These are phyloP conservation scores for Molorchus minor DNA, from an alignment of 2,888 invertebrate species.

Conservation along the genomic window DNA sequence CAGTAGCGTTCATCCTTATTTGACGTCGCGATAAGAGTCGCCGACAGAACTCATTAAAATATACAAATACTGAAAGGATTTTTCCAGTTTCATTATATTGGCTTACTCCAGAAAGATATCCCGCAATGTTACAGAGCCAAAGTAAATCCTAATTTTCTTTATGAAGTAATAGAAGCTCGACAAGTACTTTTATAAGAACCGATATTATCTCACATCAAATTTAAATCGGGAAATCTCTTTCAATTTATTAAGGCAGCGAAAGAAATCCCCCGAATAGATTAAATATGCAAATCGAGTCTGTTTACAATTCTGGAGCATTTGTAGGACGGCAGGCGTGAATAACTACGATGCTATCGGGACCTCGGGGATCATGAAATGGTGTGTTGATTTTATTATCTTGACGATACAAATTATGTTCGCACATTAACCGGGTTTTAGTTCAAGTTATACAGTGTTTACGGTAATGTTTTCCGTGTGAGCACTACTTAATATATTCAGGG, in stretches of 20 bases:
- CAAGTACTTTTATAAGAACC: slow-evolving; percentile 31
- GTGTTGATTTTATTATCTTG: slow-evolving; percentile 49
- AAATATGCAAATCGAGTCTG: slow-evolving; percentile 51
- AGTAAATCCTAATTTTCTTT: slow-evolving; percentile 28
- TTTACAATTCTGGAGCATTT: slow-evolving; percentile 49
- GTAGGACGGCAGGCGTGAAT: slow-evolving; percentile 47
- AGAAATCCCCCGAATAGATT: slow-evolving; percentile 47
- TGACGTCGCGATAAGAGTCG: not conserved
- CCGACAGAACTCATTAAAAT: slow-evolving; percentile 5
- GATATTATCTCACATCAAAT: slow-evolving; percentile 40
- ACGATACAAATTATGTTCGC: slow-evolving; percentile 47
- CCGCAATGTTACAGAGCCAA: slow-evolving; percentile 23
- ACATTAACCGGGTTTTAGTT: too few relatives aligned
- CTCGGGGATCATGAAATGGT: slow-evolving; percentile 45
- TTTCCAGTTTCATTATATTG: slow-evolving; percentile 1
- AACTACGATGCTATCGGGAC: slow-evolving; percentile 48
- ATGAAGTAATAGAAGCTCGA: slow-evolving; percentile 23
- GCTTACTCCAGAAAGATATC: slow-evolving; percentile 8
- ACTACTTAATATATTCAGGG: too few relatives aligned
- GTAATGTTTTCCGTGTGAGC: too few relatives aligned
- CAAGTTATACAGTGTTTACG: too few relatives aligned
- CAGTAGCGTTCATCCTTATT: too few relatives aligned
- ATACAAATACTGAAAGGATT: slow-evolving; percentile 8
- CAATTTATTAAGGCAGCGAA: slow-evolving; percentile 46
- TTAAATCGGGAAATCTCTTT: slow-evolving; percentile 44